These are phyloP conservation scores for Holothuria leucospilota DNA, from an alignment of 53 echinoderm and acorn worm species.

Conservation along the genomic window DNA sequence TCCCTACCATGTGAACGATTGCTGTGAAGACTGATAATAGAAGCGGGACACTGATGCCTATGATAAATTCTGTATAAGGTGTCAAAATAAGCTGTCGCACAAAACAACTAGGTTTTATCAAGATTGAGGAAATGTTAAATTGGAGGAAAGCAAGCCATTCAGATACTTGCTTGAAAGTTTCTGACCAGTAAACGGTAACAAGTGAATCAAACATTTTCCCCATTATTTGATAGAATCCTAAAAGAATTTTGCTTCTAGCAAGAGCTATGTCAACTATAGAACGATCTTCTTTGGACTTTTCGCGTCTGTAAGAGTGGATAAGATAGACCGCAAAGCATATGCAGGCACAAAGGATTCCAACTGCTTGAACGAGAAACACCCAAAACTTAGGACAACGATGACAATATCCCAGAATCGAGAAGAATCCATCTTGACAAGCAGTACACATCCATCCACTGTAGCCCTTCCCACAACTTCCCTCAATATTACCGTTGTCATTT, in stretches of 20 bases:
- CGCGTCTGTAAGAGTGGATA: not conserved
- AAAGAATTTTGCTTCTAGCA: not conserved
- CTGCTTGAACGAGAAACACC: not conserved
- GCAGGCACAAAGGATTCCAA: not conserved
- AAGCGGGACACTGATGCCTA: no score
- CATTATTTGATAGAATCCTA: not conserved
- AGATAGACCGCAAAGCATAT: not conserved
- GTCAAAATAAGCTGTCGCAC: no score
- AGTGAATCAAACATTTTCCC: not conserved
- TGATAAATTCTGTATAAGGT: no score
- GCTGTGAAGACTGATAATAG: no score
- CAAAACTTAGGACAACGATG: not conserved
- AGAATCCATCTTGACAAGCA: not conserved
- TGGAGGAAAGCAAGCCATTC: not conserved
- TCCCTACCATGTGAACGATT: no score
- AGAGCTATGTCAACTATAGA: not conserved
- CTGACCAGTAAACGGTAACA: not conserved
- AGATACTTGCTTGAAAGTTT: not conserved
- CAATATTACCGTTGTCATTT: conserved; percentile 1
- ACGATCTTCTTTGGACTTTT: not conserved
- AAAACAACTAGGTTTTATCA: no score
- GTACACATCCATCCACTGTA: no score
- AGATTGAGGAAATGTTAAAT: not conserved
- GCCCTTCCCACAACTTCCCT: no score
- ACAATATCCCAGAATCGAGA: not conserved